Conservation (phyloP, 2,888 invertebrate species). For the Pinctada fucata region DNA sequence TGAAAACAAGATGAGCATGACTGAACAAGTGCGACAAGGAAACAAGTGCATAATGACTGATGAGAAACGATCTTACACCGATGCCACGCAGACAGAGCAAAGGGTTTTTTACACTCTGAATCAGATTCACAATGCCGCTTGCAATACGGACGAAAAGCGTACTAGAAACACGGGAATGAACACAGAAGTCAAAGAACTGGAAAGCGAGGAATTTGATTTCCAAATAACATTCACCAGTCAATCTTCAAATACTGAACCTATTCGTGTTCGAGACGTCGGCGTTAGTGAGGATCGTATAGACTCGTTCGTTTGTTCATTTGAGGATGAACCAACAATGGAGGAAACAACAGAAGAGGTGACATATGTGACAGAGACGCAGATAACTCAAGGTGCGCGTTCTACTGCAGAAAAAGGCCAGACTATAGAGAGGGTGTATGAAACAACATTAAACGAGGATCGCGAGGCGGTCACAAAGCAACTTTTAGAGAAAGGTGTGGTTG, state of each 20-base stretch:
- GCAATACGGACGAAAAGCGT: conserved; percentile 54
- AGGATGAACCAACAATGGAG: conserved; percentile 53
- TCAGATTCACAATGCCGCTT: conserved; percentile 54
- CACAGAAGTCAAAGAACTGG: conserved; percentile 55
- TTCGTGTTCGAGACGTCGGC: conserved; percentile 45
- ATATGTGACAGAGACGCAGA: conserved; percentile 32
- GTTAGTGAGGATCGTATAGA: conserved; percentile 54
- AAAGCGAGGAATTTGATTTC: conserved; percentile 49
- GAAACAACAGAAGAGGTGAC: conserved; percentile 42
- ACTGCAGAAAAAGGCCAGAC: conserved; percentile 15
- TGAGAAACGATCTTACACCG: conserved; percentile 36
- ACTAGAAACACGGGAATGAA: conserved; percentile 58
- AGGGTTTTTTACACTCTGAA: conserved; percentile 62
- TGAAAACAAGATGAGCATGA: conserved; percentile 62
- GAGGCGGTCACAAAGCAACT: conserved; percentile 19
- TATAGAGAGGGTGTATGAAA: conserved; percentile 20
- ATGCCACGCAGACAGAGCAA: conserved; percentile 63
- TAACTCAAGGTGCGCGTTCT: conserved; percentile 26
- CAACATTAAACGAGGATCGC: conserved; percentile 1
- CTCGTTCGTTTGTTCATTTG: conserved; percentile 52
- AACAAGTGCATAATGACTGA: conserved; percentile 70
- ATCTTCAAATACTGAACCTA: conserved; percentile 36
- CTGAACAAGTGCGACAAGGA: conserved; percentile 56
- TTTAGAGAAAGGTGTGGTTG: conserved; percentile 24
- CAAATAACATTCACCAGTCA: conserved; percentile 44